Evolutionary conservation across 1,140 invertebrate species (phyloP).

Genomic region (Colletes gigas): DNA sequence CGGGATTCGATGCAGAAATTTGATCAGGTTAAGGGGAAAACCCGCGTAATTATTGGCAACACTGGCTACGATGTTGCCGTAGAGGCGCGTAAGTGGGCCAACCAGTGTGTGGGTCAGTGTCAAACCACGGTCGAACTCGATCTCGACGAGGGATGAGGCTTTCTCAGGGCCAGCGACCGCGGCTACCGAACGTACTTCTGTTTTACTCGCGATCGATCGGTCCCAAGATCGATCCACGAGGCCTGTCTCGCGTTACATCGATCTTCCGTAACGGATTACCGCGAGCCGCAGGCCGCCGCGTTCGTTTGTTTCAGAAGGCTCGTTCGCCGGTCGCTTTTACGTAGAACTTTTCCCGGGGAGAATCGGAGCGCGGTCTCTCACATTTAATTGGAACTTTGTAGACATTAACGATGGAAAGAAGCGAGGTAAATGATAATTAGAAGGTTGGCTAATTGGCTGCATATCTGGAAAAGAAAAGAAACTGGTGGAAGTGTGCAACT

Average conservation of each 20-base stretch:
- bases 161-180: slow-evolving; percentile 65
- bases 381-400: slow-evolving; percentile 27
- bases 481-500: slow-evolving; percentile 15
- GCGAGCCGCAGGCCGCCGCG: slow-evolving; percentile 18
- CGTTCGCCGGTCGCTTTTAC: neutral
- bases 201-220: slow-evolving; percentile 41
- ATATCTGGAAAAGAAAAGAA: neutral
- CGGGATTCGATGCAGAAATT: too few relatives aligned
- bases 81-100: slow-evolving; percentile 70
- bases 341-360: neutral
- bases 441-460: slow-evolving; percentile 22
- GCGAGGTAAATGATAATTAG: slow-evolving; percentile 28
- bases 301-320: slow-evolving; percentile 12
- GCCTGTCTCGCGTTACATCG: slow-evolving; percentile 50
- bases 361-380: neutral
- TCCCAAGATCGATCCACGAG: slow-evolving; percentile 56
- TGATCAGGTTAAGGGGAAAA: slow-evolving; percentile 5
- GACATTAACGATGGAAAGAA: slow-evolving; percentile 14
- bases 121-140: slow-evolving; percentile 70
- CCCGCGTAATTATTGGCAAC: slow-evolving; percentile 42
- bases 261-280: slow-evolving; percentile 53
- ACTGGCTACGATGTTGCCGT: slow-evolving; percentile 26
- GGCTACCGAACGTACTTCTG: slow-evolving; percentile 45
- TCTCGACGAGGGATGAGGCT: slow-evolving; percentile 55
- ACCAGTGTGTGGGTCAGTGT: slow-evolving; percentile 74